A percentile compares a stretch with the other conserved stretches of the same genome.
phyloP scores from a whole-genome alignment of 2,797 vertebrate species.

The Myiotriccus ornatus region DNA sequence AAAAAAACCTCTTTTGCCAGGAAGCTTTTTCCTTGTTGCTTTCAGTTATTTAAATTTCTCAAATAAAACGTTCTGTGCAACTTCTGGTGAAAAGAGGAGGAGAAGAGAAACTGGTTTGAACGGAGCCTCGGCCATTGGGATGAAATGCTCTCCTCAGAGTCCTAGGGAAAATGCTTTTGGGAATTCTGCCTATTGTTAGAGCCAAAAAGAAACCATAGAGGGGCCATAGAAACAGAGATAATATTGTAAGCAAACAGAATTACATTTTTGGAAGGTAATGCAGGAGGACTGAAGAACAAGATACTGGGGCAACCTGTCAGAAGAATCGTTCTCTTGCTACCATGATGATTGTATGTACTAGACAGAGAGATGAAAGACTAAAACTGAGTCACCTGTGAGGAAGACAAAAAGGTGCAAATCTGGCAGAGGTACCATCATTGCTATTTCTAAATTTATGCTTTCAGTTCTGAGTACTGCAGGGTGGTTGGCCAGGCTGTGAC shows the following conservation, averaged over 20 bases:
- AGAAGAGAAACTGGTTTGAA: not conserved
- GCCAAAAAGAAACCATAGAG: not conserved
- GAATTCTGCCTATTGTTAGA: not conserved
- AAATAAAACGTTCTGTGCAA: not conserved
- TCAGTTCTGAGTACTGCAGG: not conserved
- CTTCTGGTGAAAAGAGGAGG: not conserved
- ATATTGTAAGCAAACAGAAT: not conserved
- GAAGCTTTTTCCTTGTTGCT: not conserved
- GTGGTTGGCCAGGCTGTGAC: not conserved
- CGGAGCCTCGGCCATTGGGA: not conserved
- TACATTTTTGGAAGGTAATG: not conserved
- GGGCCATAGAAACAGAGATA: not conserved
- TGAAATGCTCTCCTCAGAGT: not conserved
- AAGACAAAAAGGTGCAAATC: not conserved
- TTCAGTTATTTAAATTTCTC: not conserved
- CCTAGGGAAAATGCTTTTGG: not conserved
- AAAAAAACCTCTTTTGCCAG: not conserved
- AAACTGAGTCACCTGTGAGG: not conserved
- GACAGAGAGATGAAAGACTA: not conserved
- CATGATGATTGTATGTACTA: not conserved
- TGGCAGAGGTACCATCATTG: not conserved
- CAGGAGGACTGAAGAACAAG: not conserved
- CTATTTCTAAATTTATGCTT: not conserved
- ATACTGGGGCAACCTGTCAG: not conserved
- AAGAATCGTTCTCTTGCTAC: not conserved